phyloP scores from a whole-genome alignment of 2,888 invertebrate genomes.

The Nemurella pictetii region DNA sequence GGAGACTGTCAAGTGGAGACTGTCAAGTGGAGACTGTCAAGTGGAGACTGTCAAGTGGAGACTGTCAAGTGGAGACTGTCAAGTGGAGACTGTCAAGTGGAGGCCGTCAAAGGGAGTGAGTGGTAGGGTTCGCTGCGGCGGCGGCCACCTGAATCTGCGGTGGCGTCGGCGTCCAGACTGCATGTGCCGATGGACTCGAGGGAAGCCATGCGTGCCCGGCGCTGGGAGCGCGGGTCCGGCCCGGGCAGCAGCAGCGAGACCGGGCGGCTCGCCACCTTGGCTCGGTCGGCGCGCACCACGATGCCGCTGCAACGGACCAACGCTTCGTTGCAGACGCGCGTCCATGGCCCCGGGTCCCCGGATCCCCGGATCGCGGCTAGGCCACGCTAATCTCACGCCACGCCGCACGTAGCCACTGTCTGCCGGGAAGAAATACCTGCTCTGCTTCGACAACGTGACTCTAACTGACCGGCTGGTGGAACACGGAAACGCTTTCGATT shows the following conservation, averaged over 20 bases:
- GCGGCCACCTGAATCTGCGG: slow-evolving; percentile 42
- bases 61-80: too few species aligned
- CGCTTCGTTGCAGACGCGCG: slow-evolving; percentile 11
- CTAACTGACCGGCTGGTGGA: too few species aligned
- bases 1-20: too few species aligned
- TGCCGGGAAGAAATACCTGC: neutral
- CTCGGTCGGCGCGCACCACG: slow-evolving; percentile 1
- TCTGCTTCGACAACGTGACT: too few species aligned
- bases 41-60: too few species aligned
- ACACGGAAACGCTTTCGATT: too few species aligned
- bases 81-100: too few species aligned
- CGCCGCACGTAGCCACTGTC: neutral
- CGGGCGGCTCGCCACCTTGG: slow-evolving; percentile 21
- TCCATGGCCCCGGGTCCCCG: too few species aligned
- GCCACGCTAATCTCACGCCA: too few species aligned
- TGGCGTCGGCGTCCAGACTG: slow-evolving; percentile 80
- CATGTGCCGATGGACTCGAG: slow-evolving; percentile 86
- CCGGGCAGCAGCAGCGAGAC: slow-evolving; percentile 22
- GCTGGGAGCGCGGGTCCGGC: neutral
- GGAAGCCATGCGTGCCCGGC: slow-evolving; percentile 40
- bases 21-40: too few species aligned
- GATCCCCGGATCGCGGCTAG: too few species aligned
- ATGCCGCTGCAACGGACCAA: slow-evolving; percentile 11
- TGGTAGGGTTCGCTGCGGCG: neutral
- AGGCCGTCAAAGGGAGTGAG: too few species aligned